Evolutionary conservation across 35 echinoderm and acorn worm genomes (phyloP).

Genomic region (Lytechinus pictus): DNA sequence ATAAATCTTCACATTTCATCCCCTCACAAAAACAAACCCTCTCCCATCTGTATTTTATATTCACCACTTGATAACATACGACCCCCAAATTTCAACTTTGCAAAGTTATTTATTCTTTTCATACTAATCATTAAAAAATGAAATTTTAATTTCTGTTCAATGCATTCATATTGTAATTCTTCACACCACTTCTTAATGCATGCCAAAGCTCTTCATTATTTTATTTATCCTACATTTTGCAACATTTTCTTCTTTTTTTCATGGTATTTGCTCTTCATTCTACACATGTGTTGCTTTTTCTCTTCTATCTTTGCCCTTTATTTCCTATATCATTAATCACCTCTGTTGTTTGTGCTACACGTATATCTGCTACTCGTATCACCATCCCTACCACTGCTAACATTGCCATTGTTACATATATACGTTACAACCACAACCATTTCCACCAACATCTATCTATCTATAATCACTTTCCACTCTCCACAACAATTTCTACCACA

Average conservation of each 20-base stretch:
- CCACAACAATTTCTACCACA: neutral
- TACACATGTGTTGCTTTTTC: neutral
- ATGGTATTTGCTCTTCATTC: neutral
- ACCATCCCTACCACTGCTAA: neutral
- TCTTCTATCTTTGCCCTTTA: neutral
- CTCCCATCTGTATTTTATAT: neutral
- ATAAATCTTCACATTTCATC: neutral
- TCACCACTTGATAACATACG: neutral
- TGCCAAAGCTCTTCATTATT: neutral
- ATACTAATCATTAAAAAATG: neutral
- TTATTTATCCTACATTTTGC: neutral
- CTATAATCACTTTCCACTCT: too few species aligned
- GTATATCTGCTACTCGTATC: neutral
- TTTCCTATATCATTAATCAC: neutral
- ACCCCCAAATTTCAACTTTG: neutral
- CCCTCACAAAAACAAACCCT: neutral
- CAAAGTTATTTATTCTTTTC: neutral
- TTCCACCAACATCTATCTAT: too few species aligned
- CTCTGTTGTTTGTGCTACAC: neutral
- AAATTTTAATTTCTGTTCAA: neutral
- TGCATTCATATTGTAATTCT: neutral
- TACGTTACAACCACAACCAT: too few species aligned
- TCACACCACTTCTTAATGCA: neutral
- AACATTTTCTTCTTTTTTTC: neutral
- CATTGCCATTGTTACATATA: neutral